Percentiles rank a stretch among this genome's conserved stretches.
Evolutionary conservation across 1,140 invertebrate species (phyloP).

Genomic region (Cephus cinctus): DNA sequence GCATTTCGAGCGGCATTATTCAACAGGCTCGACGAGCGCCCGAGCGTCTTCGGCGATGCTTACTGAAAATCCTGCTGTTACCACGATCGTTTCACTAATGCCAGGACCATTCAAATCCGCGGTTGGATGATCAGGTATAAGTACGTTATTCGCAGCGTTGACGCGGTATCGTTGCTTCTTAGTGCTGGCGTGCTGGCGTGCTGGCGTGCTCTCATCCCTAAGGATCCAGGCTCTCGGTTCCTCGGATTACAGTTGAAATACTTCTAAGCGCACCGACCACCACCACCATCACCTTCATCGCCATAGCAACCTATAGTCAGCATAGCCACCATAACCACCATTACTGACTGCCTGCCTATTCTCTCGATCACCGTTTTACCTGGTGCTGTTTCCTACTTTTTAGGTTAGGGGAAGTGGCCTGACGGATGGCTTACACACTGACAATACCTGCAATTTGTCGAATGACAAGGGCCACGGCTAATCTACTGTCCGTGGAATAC

Average conservation of each 20-base stretch:
- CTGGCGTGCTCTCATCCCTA: too few species aligned
- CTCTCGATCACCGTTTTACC: constrained; percentile 9
- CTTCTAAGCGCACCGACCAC: background rate
- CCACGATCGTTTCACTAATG: constrained; percentile 1
- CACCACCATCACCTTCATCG: too few species aligned
- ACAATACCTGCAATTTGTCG: constrained; percentile 26
- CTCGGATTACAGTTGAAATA: too few species aligned
- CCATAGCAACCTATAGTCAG: too few species aligned
- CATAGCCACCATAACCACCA: too few species aligned
- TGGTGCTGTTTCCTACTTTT: constrained; percentile 1
- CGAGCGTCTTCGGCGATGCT: constrained; percentile 12
- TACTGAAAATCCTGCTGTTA: constrained; percentile 6
- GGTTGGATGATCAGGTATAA: constrained; percentile 53
- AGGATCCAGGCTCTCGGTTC: too few species aligned
- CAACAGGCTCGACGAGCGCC: background rate
- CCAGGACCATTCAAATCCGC: constrained; percentile 37
- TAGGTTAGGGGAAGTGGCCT: background rate
- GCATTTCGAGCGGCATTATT: constrained; percentile 28
- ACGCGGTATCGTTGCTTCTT: constrained; percentile 41
- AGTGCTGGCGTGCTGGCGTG: constrained; percentile 33
- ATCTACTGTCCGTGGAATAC: too few species aligned
- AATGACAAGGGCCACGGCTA: constrained; percentile 10
- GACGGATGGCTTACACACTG: constrained; percentile 1
- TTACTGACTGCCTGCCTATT: background rate
- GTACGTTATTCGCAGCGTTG: constrained; percentile 55